A percentile compares a stretch with the other conserved stretches of the same genome.
Evolutionary conservation across 92 coral and sea anemone genomes (phyloP).

Genomic region (Micromussa lordhowensis): DNA sequence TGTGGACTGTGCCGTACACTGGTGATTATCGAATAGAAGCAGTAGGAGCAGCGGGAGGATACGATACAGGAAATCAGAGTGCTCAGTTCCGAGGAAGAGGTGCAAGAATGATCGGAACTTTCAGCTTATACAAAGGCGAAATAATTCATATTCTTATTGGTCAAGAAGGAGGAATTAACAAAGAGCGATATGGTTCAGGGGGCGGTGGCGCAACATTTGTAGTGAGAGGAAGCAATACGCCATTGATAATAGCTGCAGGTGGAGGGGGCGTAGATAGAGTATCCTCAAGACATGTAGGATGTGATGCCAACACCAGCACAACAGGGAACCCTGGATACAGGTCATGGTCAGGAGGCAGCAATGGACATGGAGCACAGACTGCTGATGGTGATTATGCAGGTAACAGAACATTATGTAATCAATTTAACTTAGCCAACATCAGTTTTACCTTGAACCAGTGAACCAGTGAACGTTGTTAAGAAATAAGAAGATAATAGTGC

Average conservation of each 20-base stretch:
- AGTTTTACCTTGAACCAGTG: too few relatives aligned
- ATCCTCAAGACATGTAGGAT: not conserved
- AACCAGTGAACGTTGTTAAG: too few relatives aligned
- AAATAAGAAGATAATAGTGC: not conserved
- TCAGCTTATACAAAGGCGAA: conserved; percentile 31
- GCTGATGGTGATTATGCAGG: not conserved
- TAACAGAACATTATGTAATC: not conserved
- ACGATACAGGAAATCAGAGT: conserved; percentile 8
- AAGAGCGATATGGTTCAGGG: not conserved
- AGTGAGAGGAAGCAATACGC: not conserved
- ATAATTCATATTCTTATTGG: conserved; percentile 65
- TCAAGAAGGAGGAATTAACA: conserved; percentile 64
- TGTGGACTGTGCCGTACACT: conserved; percentile 9
- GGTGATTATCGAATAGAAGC: conserved; percentile 62
- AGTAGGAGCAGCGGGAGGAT: conserved; percentile 68
- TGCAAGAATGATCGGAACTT: conserved; percentile 65
- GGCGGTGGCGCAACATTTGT: not conserved
- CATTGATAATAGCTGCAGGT: not conserved
- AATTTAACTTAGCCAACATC: not conserved
- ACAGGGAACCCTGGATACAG: not conserved
- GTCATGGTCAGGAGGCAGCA: not conserved
- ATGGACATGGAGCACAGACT: not conserved
- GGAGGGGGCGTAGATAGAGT: not conserved
- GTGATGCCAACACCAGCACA: not conserved
- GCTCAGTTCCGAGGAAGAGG: conserved; percentile 57